Evolutionary conservation across 2,113 vertebrate genomes (phyloP).

Genomic region (Zapus hudsonius): DNA sequence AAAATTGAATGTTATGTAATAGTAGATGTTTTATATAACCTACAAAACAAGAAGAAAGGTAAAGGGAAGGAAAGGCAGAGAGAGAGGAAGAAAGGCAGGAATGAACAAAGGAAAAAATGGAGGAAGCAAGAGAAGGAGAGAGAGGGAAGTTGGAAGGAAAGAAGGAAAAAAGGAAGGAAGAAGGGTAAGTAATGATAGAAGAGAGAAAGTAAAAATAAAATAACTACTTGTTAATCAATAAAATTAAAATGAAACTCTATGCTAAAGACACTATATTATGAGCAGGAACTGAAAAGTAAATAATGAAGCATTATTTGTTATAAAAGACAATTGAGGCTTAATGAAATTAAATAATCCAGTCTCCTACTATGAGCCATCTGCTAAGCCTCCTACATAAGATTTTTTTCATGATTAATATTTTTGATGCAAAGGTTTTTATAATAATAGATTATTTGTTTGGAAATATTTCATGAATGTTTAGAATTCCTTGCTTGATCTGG

Average conservation of each 20-base stretch:
- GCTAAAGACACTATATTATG: neutral
- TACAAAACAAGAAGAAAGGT: neutral
- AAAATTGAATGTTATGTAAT: neutral
- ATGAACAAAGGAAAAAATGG: neutral
- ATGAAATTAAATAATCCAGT: neutral
- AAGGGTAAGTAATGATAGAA: no score
- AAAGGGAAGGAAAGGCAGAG: neutral
- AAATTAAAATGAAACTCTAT: neutral
- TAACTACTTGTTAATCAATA: neutral
- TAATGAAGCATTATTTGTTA: neutral
- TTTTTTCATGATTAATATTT: neutral
- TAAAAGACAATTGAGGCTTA: neutral
- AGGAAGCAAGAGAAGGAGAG: no score
- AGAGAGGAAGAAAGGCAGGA: neutral
- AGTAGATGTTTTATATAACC: neutral
- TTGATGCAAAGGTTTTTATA: neutral
- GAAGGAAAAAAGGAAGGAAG: fast-evolving
- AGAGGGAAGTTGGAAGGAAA: neutral
- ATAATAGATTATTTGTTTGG: constrained; percentile 53
- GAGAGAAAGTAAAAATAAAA: neutral
- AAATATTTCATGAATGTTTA: constrained; percentile 40
- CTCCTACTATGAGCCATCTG: constrained; percentile 24
- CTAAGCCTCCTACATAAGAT: neutral
- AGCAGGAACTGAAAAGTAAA: neutral
- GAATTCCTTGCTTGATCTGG: constrained; percentile 28